Conservation (phyloP, 2,888 invertebrate species). For the Phalera bucephala region DNA sequence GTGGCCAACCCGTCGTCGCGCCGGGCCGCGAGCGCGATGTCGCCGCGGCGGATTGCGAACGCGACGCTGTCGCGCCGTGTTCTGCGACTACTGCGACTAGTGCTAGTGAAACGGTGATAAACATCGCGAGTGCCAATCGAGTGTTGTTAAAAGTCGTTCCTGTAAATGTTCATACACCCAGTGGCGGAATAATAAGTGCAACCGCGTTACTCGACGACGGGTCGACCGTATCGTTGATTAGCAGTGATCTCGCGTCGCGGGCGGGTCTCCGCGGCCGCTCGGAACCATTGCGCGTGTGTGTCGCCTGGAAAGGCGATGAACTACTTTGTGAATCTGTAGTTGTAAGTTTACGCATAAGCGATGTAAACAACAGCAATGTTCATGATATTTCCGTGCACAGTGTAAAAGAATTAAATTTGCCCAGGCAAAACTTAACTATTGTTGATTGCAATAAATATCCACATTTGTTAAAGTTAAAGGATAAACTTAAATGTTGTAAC, state of each 20-base stretch:
- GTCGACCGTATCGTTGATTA: not conserved
- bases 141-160: slow-evolving; percentile 2
- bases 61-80: too few species aligned
- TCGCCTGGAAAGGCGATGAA: not conserved
- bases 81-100: too few species aligned
- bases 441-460: not conserved
- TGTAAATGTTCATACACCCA: not conserved
- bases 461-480: too few species aligned
- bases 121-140: not conserved
- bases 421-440: not conserved
- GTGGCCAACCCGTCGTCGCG: too few species aligned
- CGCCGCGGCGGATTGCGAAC: not conserved
- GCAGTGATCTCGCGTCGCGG: not conserved
- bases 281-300: slow-evolving; percentile 1
- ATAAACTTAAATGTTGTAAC: not conserved
- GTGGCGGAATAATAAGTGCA: not conserved
- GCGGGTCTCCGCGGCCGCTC: slow-evolving; percentile 1
- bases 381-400: too few species aligned
- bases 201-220: not conserved
- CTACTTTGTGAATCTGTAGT: not conserved
- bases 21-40: too few species aligned
- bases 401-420: slow-evolving; percentile 1
- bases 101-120: not conserved
- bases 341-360: not conserved
- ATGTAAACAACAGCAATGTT: not conserved